These are phyloP conservation scores for Pogonocichla stellata DNA, from an alignment of 2,113 vertebrate species.

Conservation along the genomic window DNA sequence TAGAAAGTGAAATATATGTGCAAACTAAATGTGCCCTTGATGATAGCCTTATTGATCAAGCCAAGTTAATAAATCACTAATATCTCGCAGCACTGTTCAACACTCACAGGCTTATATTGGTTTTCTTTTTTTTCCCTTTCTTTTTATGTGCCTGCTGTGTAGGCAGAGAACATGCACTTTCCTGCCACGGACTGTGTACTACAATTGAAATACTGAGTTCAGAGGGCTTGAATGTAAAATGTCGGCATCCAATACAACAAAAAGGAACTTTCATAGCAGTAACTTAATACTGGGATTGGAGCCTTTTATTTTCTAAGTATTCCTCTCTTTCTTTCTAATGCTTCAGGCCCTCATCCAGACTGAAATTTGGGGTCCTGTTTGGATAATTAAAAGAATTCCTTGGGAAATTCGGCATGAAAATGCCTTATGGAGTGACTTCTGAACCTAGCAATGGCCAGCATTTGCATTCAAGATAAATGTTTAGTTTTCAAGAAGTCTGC, in stretches of 20 bases:
- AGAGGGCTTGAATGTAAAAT: conserved; percentile 43
- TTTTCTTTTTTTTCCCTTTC: background rate
- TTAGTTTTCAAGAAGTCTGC: background rate
- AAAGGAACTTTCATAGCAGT: background rate
- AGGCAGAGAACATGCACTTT: conserved; percentile 65
- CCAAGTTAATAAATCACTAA: conserved; percentile 64
- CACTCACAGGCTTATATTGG: conserved; percentile 31
- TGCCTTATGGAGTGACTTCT: background rate
- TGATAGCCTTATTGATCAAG: conserved; percentile 53
- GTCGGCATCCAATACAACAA: background rate
- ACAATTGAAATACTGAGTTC: conserved; percentile 35
- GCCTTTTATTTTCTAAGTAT: background rate
- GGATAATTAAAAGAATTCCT: background rate
- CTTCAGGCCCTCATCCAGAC: background rate
- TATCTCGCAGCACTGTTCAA: conserved; percentile 44
- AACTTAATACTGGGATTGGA: background rate
- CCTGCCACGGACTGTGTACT: conserved; percentile 2
- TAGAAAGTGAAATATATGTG: conserved; percentile 65
- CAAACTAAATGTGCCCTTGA: conserved; percentile 57
- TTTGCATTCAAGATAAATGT: conserved; percentile 17
- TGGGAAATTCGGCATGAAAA: background rate
- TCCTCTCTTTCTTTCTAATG: background rate
- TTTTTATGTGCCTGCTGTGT: conserved; percentile 40
- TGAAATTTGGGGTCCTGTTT: background rate
- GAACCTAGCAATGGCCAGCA: background rate